Evolutionary conservation across 2,888 invertebrate species (phyloP).

Genomic region (Barypeithes pellucidus): DNA sequence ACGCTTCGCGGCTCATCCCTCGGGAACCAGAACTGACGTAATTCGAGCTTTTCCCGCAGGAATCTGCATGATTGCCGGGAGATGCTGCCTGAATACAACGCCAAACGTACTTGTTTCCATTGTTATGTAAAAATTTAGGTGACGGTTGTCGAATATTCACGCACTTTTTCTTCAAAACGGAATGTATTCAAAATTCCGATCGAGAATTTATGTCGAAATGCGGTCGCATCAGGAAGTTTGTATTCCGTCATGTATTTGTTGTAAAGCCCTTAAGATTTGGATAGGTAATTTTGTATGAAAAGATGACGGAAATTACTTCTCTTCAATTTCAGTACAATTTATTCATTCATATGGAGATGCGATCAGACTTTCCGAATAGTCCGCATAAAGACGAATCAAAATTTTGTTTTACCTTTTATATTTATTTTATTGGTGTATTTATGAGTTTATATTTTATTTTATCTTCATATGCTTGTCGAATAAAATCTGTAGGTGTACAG

Average conservation of each 20-base stretch:
- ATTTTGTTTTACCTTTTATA: too few relatives aligned
- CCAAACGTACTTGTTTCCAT: constrained; percentile 65
- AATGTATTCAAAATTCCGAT: constrained; percentile 33
- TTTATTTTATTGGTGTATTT: neutral
- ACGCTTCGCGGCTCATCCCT: constrained; percentile 33
- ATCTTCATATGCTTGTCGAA: too few relatives aligned
- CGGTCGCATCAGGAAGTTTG: constrained; percentile 33
- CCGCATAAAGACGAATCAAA: neutral
- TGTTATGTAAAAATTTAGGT: constrained; percentile 64
- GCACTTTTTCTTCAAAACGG: constrained; percentile 50
- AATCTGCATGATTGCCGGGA: constrained; percentile 68
- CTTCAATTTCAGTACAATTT: constrained; percentile 42
- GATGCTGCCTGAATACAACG: constrained; percentile 68
- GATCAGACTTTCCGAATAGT: constrained; percentile 12
- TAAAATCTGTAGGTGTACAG: too few relatives aligned
- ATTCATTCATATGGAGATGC: constrained; percentile 17
- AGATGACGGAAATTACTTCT: constrained; percentile 49
- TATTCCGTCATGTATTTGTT: constrained; percentile 40
- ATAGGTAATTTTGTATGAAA: constrained; percentile 52
- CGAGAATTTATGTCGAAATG: constrained; percentile 30
- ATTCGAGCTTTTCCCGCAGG: constrained; percentile 68
- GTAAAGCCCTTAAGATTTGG: constrained; percentile 51
- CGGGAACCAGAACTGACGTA: constrained; percentile 64
- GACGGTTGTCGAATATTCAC: constrained; percentile 53
- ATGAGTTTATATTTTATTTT: neutral